Evolutionary conservation across 2,113 vertebrate species (phyloP).

Genomic region (Penelope pileata): DNA sequence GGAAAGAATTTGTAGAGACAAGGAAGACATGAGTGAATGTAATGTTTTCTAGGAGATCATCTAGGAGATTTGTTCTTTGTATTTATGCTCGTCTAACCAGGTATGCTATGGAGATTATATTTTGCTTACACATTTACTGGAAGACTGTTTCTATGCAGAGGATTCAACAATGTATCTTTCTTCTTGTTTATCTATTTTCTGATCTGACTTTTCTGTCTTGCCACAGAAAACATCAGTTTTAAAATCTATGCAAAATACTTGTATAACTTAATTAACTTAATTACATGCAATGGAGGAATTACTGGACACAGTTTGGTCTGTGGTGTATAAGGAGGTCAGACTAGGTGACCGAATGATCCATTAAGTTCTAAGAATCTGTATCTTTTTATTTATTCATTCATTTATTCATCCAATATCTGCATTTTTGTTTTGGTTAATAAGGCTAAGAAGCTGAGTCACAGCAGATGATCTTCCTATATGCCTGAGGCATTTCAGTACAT

Average conservation of each 20-base stretch:
- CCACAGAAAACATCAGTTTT: background rate
- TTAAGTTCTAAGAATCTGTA: background rate
- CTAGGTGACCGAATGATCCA: background rate
- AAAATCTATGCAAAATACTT: background rate
- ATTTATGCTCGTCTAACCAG: background rate
- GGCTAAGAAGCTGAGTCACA: background rate
- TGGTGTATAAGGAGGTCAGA: background rate
- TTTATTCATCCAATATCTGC: background rate
- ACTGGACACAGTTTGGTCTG: background rate
- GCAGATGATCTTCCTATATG: background rate
- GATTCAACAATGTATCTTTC: background rate
- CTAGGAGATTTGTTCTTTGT: background rate
- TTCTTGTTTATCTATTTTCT: background rate
- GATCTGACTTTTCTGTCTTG: background rate
- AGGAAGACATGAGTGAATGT: background rate
- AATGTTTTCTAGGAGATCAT: background rate
- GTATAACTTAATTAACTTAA: background rate
- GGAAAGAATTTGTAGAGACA: slow-evolving; percentile 5
- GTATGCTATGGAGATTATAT: background rate
- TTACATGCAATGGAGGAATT: background rate
- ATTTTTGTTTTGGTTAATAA: background rate
- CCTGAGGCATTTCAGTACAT: background rate
- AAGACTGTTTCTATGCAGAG: background rate
- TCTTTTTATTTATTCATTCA: background rate
- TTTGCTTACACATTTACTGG: background rate